Percentiles rank a stretch among this genome's conserved stretches.
Conservation (phyloP, 2,888 invertebrate species). For the Alcis repandata region DNA sequence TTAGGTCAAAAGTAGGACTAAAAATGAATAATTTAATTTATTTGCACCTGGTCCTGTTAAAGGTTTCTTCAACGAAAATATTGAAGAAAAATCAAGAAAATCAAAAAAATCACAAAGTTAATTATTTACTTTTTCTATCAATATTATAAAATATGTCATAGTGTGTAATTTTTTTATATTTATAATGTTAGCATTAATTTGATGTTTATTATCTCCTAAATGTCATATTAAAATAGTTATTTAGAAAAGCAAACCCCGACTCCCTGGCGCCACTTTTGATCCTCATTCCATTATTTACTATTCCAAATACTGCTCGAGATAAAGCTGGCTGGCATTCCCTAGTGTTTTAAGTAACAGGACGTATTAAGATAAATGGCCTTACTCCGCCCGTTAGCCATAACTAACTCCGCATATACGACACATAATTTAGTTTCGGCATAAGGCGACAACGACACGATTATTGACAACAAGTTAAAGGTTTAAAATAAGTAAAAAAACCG, state of each 20-base stretch:
- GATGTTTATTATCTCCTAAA: slow-evolving; percentile 6
- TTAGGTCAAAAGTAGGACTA: too few relatives aligned
- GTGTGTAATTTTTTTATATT: too few relatives aligned
- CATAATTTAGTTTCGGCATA: not conserved
- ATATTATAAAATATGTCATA: too few relatives aligned
- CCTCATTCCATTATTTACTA: slow-evolving; percentile 32
- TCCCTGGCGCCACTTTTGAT: slow-evolving; percentile 27
- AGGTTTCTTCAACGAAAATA: too few relatives aligned
- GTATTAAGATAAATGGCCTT: slow-evolving; percentile 35
- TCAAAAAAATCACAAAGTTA: too few relatives aligned
- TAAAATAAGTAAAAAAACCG: too few relatives aligned
- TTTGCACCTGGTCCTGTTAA: too few relatives aligned
- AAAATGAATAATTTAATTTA: too few relatives aligned
- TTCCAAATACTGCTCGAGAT: slow-evolving; percentile 25
- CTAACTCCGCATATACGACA: slow-evolving; percentile 10
- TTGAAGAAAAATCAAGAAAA: too few relatives aligned
- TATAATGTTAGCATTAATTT: too few relatives aligned
- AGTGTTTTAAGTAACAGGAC: slow-evolving; percentile 35
- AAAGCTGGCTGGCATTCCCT: slow-evolving; percentile 33
- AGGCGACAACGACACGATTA: not conserved
- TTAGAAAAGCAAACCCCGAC: slow-evolving; percentile 18
- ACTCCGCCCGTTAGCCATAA: slow-evolving; percentile 21
- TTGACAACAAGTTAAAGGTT: too few relatives aligned
- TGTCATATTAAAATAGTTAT: slow-evolving; percentile 18
- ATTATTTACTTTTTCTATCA: not conserved